A percentile compares a stretch with the other conserved stretches of the same genome.
These are phyloP conservation scores for Parnassius apollo DNA, from an alignment of 2,888 invertebrate genomes.

Conservation along the genomic window DNA sequence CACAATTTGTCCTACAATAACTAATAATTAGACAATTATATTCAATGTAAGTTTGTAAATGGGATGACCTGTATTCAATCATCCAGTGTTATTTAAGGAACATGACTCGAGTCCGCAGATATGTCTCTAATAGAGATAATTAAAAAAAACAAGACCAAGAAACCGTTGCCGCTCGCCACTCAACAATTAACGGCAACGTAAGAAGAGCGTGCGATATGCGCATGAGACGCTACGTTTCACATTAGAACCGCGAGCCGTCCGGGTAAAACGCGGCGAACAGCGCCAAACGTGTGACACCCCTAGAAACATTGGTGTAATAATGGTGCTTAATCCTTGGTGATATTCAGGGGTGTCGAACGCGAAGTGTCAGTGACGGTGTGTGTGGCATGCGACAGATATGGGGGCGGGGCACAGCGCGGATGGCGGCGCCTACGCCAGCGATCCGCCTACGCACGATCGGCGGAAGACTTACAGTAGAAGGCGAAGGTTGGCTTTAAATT, in stretches of 20 bases:
- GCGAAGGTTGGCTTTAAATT: constrained; percentile 61
- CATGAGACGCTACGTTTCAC: constrained; percentile 75
- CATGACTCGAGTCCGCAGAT: constrained; percentile 6
- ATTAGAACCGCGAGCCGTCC: constrained; percentile 68
- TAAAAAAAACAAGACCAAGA: constrained; percentile 32
- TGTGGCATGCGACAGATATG: constrained; percentile 74
- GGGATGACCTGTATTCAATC: not conserved
- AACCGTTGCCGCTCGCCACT: constrained; percentile 49
- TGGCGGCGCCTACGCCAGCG: constrained; percentile 74
- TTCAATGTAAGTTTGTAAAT: not conserved
- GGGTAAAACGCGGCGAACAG: constrained; percentile 59
- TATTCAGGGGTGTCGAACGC: constrained; percentile 56
- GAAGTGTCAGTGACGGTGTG: constrained; percentile 68
- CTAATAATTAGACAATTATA: no score
- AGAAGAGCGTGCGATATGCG: constrained; percentile 59
- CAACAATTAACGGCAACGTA: constrained; percentile 59
- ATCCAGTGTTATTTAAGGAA: constrained; percentile 10
- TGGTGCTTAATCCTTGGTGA: constrained; percentile 29
- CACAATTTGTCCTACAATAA: no score
- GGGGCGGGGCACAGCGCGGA: constrained; percentile 78
- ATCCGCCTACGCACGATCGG: constrained; percentile 71
- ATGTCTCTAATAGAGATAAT: constrained; percentile 34
- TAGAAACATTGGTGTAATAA: constrained; percentile 5
- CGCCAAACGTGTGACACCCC: constrained; percentile 45
- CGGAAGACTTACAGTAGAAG: constrained; percentile 64